phyloP scores from a whole-genome alignment of 2,113 vertebrate genomes.

The Eurypyga helias region DNA sequence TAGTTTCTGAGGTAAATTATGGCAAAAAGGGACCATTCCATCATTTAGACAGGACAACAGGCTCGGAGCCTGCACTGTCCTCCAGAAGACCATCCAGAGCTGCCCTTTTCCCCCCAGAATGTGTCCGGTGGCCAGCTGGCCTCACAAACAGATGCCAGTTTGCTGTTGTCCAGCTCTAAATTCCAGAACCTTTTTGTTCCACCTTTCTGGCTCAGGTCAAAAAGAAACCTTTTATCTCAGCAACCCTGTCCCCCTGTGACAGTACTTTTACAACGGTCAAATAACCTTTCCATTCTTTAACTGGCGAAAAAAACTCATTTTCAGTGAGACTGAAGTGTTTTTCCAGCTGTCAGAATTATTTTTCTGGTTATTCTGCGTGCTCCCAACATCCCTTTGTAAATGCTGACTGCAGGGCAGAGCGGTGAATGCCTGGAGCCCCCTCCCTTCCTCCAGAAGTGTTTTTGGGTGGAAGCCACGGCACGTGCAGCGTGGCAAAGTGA shows the following conservation, averaged over 20 bases:
- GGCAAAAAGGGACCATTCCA: background rate
- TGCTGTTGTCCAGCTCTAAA: background rate
- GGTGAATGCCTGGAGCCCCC: background rate
- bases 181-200: background rate
- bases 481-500: background rate
- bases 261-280: background rate
- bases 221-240: background rate
- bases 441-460: slow-evolving; percentile 41
- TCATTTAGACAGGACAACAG: background rate
- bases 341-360: slow-evolving; percentile 47
- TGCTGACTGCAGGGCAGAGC: background rate
- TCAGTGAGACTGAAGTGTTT: slow-evolving; percentile 11
- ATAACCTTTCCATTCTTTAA: background rate
- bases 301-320: background rate
- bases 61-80: background rate
- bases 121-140: background rate
- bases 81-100: background rate
- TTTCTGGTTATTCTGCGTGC: background rate
- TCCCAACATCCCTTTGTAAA: slow-evolving; percentile 33
- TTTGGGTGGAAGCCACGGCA: slow-evolving; percentile 38
- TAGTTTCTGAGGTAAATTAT: background rate
- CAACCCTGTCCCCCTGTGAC: background rate
- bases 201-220: background rate
- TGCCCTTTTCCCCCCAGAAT: background rate
- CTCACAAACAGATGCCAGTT: background rate